Evolutionary conservation across 2,113 vertebrate species (phyloP), one percentile per base, ranked within the genome.

Genomic region (Paratilapia polleni): DNA sequence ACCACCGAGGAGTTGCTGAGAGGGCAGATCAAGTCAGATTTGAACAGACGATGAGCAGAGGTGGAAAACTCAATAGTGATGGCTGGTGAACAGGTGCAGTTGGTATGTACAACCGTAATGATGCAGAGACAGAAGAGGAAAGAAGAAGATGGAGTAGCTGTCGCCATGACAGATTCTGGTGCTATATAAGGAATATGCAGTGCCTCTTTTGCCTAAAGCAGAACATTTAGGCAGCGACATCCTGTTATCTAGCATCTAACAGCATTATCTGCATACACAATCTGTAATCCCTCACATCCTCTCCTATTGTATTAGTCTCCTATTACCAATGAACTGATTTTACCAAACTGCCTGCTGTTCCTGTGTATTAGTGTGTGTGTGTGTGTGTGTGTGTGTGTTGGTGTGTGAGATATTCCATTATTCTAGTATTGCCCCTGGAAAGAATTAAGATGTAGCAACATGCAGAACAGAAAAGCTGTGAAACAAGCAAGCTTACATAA

Each of bases 241-340:
- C 75, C 80, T 91, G 85, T 93, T 94, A 93, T 93, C 91, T 84
- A 28, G 73, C 74, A 88, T 94, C 89, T 94, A 92, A 93, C 80
- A 82, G 66, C 56, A 93, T 93, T 94, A 94, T 94, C 93, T 93
- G 60, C 59, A 80, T 78, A 85, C 78, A 85, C 82, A 90, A 94
- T 95, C 93, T 92, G 76, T 79, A 89, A 87, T 87, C 80, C 43
- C 82, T 88, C 68, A 77, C 82, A 82, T 70, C 59, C 81, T 77
- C 87, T 85, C 57, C 3, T 36, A 57, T 85, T 88, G 82, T 89
- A 81, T 90, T 89, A 88, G 82, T 85, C 85, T 91, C 83, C 57
- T 31, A 89, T 93, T 91, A 92, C 84, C 79, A 85, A 79, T 82
- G 64, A 91, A 83, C 68, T 38, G 75, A 88, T 89, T 89, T 90